phyloP scores from a whole-genome alignment of 2,888 invertebrate genomes.

The Timandra comae region DNA sequence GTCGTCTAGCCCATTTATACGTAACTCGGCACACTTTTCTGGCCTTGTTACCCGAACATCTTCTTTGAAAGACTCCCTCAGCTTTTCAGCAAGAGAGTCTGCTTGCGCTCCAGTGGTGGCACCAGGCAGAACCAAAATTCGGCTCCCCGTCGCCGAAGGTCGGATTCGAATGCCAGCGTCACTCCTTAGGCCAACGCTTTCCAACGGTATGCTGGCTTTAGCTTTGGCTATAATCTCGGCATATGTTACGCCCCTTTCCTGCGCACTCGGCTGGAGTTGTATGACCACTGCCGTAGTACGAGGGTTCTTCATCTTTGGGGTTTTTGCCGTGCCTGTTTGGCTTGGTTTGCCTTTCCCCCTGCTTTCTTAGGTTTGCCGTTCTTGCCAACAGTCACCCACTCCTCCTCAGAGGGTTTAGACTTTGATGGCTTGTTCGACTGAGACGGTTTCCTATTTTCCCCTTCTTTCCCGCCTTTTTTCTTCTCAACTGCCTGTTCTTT shows the following conservation, averaged over 20 bases:
- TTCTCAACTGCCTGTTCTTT: no score
- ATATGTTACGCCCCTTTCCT: not conserved
- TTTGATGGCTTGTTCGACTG: not conserved
- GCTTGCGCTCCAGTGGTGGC: not conserved
- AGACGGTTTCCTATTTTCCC: no score
- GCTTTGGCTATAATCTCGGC: not conserved
- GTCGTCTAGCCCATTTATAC: not conserved
- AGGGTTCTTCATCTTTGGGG: not conserved
- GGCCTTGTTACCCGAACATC: not conserved
- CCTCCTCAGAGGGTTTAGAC: not conserved
- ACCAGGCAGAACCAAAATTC: not conserved
- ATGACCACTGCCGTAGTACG: not conserved
- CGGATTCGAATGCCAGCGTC: not conserved
- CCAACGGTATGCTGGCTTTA: not conserved
- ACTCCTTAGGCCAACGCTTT: not conserved
- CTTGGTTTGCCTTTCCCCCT: not conserved
- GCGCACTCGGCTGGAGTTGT: not conserved
- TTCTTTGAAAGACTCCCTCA: not conserved
- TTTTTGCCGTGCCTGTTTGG: no score
- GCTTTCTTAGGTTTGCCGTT: no score
- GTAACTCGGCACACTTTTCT: not conserved
- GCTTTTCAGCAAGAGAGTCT: not conserved
- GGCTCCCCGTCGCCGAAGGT: not conserved
- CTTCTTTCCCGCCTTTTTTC: no score
- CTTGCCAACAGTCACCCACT: not conserved